Percentiles rank a stretch among this genome's conserved stretches.
These are phyloP conservation scores for Heliocidaris erythrogramma DNA, from an alignment of 35 echinoderm and acorn worm genomes.

Conservation along the genomic window DNA sequence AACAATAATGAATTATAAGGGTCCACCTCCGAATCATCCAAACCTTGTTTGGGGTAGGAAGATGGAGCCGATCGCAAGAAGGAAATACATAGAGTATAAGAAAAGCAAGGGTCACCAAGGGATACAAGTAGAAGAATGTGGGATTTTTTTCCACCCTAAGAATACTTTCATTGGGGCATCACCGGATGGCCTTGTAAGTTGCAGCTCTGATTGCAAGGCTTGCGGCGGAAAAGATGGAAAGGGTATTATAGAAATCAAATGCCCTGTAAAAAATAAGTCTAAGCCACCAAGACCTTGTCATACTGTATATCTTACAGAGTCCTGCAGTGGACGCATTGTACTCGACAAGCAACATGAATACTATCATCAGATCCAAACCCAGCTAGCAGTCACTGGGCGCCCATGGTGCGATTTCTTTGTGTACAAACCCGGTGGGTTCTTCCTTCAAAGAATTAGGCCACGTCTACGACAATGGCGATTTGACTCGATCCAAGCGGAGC, in stretches of 20 bases:
- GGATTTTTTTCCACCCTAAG: background rate
- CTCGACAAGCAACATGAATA: conserved; percentile 37
- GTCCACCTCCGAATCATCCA: background rate
- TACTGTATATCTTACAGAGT: background rate
- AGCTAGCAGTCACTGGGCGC: conserved; percentile 51
- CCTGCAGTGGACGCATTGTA: background rate
- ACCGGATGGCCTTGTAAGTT: background rate
- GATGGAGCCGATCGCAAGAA: background rate
- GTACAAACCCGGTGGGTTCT: background rate
- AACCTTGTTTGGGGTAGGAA: background rate
- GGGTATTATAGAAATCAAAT: background rate
- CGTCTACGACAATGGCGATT: background rate
- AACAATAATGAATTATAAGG: background rate
- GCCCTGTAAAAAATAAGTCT: background rate
- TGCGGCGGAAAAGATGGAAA: background rate
- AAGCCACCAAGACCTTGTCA: background rate
- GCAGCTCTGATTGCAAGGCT: background rate
- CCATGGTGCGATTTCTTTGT: conserved; percentile 75
- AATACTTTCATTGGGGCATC: background rate
- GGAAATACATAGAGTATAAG: background rate
- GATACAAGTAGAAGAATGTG: background rate
- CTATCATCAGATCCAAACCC: conserved; percentile 57
- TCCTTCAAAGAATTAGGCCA: background rate
- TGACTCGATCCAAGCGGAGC: background rate
- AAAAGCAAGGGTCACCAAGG: background rate